A percentile compares a stretch with the other conserved stretches of the same genome.
Evolutionary conservation across 2,113 vertebrate genomes (phyloP).

Genomic region (Entelurus aequoreus): DNA sequence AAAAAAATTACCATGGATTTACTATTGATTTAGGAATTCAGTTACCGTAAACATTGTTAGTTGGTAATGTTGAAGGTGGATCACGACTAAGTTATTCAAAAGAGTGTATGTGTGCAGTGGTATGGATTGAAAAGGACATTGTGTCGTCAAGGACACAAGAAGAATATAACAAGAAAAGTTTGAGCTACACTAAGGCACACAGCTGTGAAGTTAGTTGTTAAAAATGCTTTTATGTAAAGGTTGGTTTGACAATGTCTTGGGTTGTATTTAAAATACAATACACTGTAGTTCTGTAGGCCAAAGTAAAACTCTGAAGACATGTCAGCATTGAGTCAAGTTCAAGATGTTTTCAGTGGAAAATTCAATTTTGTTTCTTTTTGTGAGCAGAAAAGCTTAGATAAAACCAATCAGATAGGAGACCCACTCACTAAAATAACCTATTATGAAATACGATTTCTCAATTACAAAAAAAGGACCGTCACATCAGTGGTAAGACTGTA

Average conservation of each 20-base stretch:
- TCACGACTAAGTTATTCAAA: no score
- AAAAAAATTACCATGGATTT: no score
- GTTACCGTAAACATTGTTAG: no score
- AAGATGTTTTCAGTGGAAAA: neutral
- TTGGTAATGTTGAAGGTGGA: no score
- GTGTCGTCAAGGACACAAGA: no score
- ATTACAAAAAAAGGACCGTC: constrained; percentile 4
- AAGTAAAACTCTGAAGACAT: neutral
- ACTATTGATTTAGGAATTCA: no score
- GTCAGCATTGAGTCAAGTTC: neutral
- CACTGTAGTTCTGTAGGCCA: neutral
- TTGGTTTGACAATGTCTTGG: neutral
- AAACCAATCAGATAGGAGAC: constrained; percentile 7
- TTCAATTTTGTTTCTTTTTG: neutral
- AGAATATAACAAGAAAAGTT: no score
- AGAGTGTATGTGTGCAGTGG: no score
- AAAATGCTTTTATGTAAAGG: no score
- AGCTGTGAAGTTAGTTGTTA: no score
- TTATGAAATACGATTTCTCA: constrained; percentile 6
- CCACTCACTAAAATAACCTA: constrained; percentile 12
- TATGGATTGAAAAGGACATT: no score
- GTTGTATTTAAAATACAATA: neutral
- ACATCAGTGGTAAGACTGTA: neutral
- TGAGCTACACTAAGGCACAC: no score
- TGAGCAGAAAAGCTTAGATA: constrained; percentile 3